Percentiles rank a stretch among this genome's conserved stretches.
These are phyloP conservation scores for Tor tambroides DNA, from an alignment of 2,113 vertebrate genomes.

Conservation along the genomic window DNA sequence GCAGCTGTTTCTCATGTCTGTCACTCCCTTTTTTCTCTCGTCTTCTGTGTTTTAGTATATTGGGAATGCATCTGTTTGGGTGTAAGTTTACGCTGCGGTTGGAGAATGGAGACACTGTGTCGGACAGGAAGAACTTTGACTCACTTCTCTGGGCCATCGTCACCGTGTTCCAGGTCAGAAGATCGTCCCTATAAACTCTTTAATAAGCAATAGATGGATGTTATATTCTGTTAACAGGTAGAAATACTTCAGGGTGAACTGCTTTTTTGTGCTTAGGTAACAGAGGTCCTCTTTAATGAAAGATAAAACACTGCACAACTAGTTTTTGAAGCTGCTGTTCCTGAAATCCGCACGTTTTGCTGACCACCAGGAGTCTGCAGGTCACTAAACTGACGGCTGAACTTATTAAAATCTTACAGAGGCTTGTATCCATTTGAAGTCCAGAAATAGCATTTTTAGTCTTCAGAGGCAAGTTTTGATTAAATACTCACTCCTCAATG, in stretches of 20 bases:
- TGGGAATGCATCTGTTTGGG: constrained; percentile 97
- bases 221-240: background rate
- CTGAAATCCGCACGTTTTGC: constrained; percentile 1
- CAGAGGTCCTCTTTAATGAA: background rate
- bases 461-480: constrained; percentile 21
- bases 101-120: constrained; percentile 90
- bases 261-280: background rate
- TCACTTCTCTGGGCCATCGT: constrained; percentile 97
- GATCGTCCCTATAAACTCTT: background rate
- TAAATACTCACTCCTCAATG: constrained; percentile 18
- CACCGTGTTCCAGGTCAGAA: constrained; percentile 93
- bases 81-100: constrained; percentile 94
- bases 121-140: constrained; percentile 97
- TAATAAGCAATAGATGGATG: background rate
- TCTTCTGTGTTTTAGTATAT: constrained; percentile 80
- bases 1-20: background rate
- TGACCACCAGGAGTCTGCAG: background rate
- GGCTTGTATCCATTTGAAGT: background rate
- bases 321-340: background rate
- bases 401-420: background rate
- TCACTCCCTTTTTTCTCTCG: background rate
- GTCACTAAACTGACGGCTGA: constrained; percentile 3
- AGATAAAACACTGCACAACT: background rate
- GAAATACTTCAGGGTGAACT: background rate
- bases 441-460: constrained; percentile 21